A percentile compares a stretch with the other conserved stretches of the same genome.
phyloP scores from a whole-genome alignment of 1,140 invertebrate species.

The Saccostrea echinata region DNA sequence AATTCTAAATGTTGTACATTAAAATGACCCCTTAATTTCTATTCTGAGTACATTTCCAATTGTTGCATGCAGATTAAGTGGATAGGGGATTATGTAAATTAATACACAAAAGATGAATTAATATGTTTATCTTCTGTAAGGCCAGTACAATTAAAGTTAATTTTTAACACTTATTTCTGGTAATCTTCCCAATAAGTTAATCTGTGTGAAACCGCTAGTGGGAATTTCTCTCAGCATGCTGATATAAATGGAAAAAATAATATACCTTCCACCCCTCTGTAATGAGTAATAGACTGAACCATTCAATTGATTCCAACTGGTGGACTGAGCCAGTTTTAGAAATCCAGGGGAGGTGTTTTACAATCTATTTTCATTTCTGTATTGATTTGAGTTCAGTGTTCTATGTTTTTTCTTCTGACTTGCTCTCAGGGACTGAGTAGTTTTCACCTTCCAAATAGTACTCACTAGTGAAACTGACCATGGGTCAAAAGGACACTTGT shows the following conservation, averaged over 20 bases:
- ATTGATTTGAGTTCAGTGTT: slow-evolving; percentile 17
- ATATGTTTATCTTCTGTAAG: slow-evolving; percentile 5
- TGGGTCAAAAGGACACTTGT: slow-evolving; percentile 13
- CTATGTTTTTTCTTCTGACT: background rate
- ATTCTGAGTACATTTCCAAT: background rate
- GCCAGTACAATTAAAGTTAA: background rate
- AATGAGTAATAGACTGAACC: slow-evolving; percentile 22
- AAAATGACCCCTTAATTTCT: background rate
- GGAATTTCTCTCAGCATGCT: slow-evolving; percentile 1
- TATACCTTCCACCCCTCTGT: slow-evolving; percentile 10
- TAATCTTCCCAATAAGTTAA: slow-evolving; percentile 20
- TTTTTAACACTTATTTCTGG: background rate
- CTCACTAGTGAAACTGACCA: slow-evolving; percentile 9
- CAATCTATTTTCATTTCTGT: background rate
- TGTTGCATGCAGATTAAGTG: background rate
- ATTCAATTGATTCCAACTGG: slow-evolving; percentile 17
- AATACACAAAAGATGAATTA: slow-evolving; percentile 22
- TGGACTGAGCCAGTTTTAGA: slow-evolving; percentile 27
- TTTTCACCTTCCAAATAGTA: background rate
- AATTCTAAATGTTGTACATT: background rate
- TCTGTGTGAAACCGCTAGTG: slow-evolving; percentile 25
- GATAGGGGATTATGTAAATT: slow-evolving; percentile 19
- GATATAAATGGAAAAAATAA: slow-evolving; percentile 2
- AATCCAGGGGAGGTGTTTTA: background rate
- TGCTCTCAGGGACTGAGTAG: background rate